A percentile compares a stretch with the other conserved stretches of the same genome.
Conservation (phyloP, 2,888 invertebrate species). For the Clunio marinus region DNA sequence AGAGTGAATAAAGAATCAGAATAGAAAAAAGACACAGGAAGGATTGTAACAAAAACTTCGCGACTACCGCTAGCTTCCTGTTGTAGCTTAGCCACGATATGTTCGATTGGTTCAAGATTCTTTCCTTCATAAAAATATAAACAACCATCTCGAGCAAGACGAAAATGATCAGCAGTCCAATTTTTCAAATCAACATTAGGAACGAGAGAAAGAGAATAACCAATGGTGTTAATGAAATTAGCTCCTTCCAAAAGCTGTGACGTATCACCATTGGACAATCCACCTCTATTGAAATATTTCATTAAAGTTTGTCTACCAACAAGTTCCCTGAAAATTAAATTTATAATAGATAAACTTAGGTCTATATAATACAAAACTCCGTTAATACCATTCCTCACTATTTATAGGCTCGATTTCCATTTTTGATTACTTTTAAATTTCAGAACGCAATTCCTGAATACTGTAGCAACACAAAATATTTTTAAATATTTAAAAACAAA, state of each 20-base stretch:
- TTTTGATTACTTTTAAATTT: too few species aligned
- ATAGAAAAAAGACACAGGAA: slow-evolving; percentile 25
- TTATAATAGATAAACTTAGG: not conserved
- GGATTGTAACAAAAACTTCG: slow-evolving; percentile 21
- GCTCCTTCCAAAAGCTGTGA: slow-evolving; percentile 5
- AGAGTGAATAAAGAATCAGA: slow-evolving; percentile 14
- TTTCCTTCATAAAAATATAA: slow-evolving; percentile 20
- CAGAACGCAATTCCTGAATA: too few species aligned
- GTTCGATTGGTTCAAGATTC: slow-evolving; percentile 18
- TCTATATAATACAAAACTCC: not conserved
- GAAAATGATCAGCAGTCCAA: slow-evolving; percentile 18
- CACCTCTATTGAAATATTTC: slow-evolving; percentile 30
- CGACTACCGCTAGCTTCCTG: slow-evolving; percentile 6
- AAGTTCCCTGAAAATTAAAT: slow-evolving; percentile 13
- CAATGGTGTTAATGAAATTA: slow-evolving; percentile 25
- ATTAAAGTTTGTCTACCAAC: slow-evolving; percentile 3
- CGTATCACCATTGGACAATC: not conserved
- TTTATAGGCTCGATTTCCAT: not conserved
- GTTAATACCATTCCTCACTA: not conserved
- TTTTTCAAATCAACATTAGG: slow-evolving; percentile 21
- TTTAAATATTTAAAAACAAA: too few species aligned
- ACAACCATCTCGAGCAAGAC: slow-evolving; percentile 11
- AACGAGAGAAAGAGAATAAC: slow-evolving; percentile 18
- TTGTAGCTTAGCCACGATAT: not conserved
- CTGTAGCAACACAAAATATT: too few species aligned